Conservation (phyloP, 1,140 invertebrate genomes). For the Papilio helenus region DNA sequence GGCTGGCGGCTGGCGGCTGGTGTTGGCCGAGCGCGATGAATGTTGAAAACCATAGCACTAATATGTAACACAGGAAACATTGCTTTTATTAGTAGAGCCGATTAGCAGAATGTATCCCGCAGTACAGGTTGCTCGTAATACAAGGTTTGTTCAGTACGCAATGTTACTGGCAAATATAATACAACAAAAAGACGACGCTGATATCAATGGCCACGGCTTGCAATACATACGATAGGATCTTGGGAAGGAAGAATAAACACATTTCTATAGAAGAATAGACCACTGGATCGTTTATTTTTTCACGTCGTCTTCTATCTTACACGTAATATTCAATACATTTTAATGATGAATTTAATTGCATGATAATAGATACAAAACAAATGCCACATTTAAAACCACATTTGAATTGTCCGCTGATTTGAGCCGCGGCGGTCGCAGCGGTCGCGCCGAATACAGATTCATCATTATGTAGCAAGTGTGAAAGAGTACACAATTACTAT, state of each 20-base stretch:
- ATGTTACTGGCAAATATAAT: too few species aligned
- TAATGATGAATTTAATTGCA: neutral
- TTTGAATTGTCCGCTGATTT: conserved; percentile 4
- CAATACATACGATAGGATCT: too few species aligned
- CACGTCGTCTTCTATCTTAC: too few species aligned
- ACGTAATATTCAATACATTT: neutral
- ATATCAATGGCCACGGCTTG: too few species aligned
- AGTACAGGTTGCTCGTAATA: too few species aligned
- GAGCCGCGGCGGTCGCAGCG: neutral
- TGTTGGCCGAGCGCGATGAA: too few species aligned
- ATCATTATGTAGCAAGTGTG: too few species aligned
- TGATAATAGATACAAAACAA: neutral
- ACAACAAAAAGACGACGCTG: too few species aligned
- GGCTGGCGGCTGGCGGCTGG: neutral
- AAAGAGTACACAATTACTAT: neutral
- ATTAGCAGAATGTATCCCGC: neutral
- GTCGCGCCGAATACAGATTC: neutral
- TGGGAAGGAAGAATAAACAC: too few species aligned
- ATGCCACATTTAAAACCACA: conserved; percentile 7
- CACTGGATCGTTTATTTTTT: neutral
- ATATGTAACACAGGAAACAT: neutral
- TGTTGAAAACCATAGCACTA: neutral
- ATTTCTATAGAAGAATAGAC: neutral
- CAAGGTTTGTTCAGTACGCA: too few species aligned
- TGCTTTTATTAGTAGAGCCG: neutral